Evolutionary conservation across 1,140 invertebrate genomes (phyloP), one percentile per base, ranked within the genome.

Genomic region (Triops longicaudatus): DNA sequence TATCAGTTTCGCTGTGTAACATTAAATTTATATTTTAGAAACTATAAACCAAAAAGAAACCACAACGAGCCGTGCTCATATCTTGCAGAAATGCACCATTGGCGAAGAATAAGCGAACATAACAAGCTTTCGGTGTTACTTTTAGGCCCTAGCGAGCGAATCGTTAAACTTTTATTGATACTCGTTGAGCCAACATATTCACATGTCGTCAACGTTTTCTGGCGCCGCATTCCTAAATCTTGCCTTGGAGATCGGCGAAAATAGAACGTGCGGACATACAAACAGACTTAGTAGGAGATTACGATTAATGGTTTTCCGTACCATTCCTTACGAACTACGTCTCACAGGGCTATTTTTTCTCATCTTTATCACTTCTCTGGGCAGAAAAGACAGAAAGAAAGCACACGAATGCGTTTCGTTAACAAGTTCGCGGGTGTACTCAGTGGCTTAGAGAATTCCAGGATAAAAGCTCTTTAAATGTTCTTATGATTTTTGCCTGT

Each of bases 271-370:
- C 17, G 50, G 50, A 63, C 50, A 37, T 63, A 63, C 50, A 63
- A 63, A 63, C 50, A 63, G 50, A 63, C 50, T 63, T 63, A 63
- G 50, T 14, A 63, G 50, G 22, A 63, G 50, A 63, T 63, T 63
- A 63, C 50, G 50, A 63, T 63, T 3, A 63, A 63, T 63, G 50
- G 50, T 63, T 7, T 63, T 63, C 50, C 22, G 9, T 63, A 17
- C 3, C 50, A 63, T 17, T 63, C 22, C 50, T 22, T 63, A 6
- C 22, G 50, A 6, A 17, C 4, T 22, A 17, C 17, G 14, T 5
- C 50, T 63, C 10, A 14, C 0, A 5, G 10, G 50, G 14, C 50
- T 22, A n/a, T 63, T 22, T 63, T 63, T 63, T 63, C 22, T 63
- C 50, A 2, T n/a, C 50, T 63, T 22, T 63, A 22, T 63, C 50